Base-by-base conservation (phyloP, 2,113 vertebrate species). In the Puntigrus tetrazona region DNA sequence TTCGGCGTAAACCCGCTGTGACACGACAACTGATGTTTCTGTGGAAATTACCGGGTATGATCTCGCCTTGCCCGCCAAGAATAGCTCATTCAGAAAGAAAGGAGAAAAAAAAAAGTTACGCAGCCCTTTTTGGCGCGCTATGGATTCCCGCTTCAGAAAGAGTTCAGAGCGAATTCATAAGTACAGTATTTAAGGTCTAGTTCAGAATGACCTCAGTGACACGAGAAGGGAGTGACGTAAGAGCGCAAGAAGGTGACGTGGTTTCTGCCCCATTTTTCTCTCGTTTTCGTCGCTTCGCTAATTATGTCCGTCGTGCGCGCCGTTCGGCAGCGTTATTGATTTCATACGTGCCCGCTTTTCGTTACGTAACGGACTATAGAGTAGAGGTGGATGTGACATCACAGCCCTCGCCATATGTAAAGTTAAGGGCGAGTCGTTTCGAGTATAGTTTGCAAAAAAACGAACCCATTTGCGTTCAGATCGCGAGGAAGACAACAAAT, bases 41-140 rank as follows among this genome's bases (percentile, higher is more conserved):
- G 52, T 78, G 50, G 75, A 78, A 36, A 78, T 78, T n/a, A n/a
- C 61, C 27, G 29, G 41, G 29, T 25, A 70, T 18, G 52, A 81
- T 67, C 27, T 80, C 38, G 41, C 25, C 27, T 67, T 25, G 52
- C 61, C 63, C 69, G 61, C 79, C 79, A 70, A 80, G 25, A 80
- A 65, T 65, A 65, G 59, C 79, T 36, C 43, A 70, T 70, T 81
- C 18, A 38, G 29, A 81, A 34, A 27, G 13, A 45, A 25, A 69
- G 20, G 13, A 10, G 20, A 25, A 10, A 43, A n/a, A 38, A 36
- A 61, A 13, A 45, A 29, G 55, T 79, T 79, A 10, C 20, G 25
- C 41, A 47, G 59, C 25, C 16, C 16, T 47, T 80, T 63, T 34
- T 18, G 18, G 55, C 11, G 55, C 77, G 43, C 18, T 65, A 5